Conservation (phyloP, 2,797 vertebrate species). For the Eptatretus atami region DNA sequence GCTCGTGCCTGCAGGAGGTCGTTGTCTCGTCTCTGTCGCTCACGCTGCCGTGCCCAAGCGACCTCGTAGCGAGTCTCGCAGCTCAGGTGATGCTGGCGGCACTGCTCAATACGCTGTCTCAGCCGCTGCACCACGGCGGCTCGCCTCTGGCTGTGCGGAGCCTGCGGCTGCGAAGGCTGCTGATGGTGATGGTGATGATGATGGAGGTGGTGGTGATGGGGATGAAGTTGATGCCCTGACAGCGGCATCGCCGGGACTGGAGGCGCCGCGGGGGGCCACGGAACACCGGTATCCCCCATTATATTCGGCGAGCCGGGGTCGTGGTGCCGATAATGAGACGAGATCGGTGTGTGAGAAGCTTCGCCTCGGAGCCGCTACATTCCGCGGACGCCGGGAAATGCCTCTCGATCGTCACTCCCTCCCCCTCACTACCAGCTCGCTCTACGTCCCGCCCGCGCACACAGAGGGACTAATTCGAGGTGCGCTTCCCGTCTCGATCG, state of each 20-base stretch:
- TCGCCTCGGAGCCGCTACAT: too few relatives aligned
- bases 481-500: neutral
- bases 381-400: neutral
- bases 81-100: slow-evolving; percentile 4
- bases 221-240: too few relatives aligned
- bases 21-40: slow-evolving; percentile 1
- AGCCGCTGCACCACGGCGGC: slow-evolving; percentile 1
- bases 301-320: too few relatives aligned
- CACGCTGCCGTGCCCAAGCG: neutral
- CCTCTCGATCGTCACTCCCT: neutral
- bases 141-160: neutral
- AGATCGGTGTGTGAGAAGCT: too few relatives aligned
- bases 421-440: neutral
- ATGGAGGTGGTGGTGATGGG: too few relatives aligned
- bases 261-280: neutral
- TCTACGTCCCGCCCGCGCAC: neutral
- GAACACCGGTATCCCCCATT: slow-evolving; percentile 1
- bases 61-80: slow-evolving; percentile 4
- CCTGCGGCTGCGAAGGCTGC: slow-evolving; percentile 1
- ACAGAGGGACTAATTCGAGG: neutral
- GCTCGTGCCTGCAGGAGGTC: neutral
- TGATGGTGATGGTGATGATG: neutral
- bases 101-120: neutral
- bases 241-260: too few relatives aligned
- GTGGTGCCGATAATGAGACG: too few relatives aligned